Evolutionary conservation across 2,113 vertebrate species (phyloP).

Genomic region (Micronisus gabar): DNA sequence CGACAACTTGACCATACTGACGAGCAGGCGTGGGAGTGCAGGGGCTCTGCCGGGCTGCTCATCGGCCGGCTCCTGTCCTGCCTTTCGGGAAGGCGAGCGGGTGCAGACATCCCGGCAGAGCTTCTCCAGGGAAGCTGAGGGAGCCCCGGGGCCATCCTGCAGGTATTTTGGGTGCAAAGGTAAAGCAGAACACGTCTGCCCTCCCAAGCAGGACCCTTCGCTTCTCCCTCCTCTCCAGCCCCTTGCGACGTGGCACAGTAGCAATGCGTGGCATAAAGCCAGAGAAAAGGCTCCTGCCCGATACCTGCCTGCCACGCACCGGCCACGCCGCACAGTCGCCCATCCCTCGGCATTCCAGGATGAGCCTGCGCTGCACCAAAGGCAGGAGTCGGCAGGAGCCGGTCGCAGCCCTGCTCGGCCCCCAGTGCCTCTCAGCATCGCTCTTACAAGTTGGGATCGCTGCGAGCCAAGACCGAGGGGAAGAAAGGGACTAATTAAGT

Average conservation of each 20-base stretch:
- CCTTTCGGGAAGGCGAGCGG: not conserved
- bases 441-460: rapidly evolving
- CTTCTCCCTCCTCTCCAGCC: not conserved
- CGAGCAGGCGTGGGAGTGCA: rapidly evolving
- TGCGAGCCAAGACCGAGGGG: not conserved
- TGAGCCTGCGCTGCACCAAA: rapidly evolving
- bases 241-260: rapidly evolving
- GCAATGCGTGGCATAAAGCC: rapidly evolving
- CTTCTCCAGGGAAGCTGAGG: not conserved
- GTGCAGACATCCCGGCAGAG: not conserved
- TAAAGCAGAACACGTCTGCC: not conserved
- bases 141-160: not conserved
- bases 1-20: rapidly evolving
- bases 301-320: not conserved
- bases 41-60: not conserved
- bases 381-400: not conserved
- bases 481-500: constrained; percentile 7
- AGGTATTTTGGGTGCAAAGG: not conserved
- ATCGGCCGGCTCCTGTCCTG: not conserved
- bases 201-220: rapidly evolving
- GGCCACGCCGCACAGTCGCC: rapidly evolving
- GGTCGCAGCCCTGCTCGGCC: rapidly evolving
- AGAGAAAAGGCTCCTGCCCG: not conserved
- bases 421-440: not conserved
- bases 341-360: not conserved